Conservation (phyloP, 2,888 invertebrate genomes). For the Cataglyphis cursor region DNA sequence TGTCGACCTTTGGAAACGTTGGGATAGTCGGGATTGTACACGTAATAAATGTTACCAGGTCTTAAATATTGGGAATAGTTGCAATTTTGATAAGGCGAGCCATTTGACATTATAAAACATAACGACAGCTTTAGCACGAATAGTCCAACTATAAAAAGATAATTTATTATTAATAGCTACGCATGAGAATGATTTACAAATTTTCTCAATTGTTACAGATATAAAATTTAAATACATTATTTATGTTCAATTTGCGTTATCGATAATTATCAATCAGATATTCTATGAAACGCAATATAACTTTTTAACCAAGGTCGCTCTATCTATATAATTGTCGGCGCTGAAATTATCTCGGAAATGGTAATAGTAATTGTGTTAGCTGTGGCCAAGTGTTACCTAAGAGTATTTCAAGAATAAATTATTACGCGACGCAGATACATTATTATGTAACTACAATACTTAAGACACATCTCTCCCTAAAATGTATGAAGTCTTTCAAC, state of each 20-base stretch:
- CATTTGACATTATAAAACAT: slow-evolving; percentile 30
- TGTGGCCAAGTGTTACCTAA: neutral
- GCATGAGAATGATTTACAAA: neutral
- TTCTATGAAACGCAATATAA: neutral
- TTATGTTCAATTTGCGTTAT: neutral
- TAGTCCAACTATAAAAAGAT: slow-evolving; percentile 22
- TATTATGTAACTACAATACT: neutral
- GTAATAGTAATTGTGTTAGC: neutral
- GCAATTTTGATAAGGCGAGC: slow-evolving; percentile 80
- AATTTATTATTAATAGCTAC: neutral
- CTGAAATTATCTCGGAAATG: slow-evolving; percentile 12
- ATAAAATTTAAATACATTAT: neutral
- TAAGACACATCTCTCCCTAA: neutral
- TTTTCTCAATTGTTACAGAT: neutral
- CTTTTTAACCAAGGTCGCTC: neutral
- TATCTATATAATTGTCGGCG: neutral
- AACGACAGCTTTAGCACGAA: slow-evolving; percentile 20
- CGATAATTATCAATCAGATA: neutral
- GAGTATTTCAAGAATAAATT: slow-evolving; percentile 16
- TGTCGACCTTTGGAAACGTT: slow-evolving; percentile 83
- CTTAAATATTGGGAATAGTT: slow-evolving; percentile 86
- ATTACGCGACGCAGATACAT: neutral
- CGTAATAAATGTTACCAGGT: slow-evolving; percentile 85
- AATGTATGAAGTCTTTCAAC: neutral
- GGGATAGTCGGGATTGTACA: slow-evolving; percentile 88